Percentiles rank a stretch among this genome's conserved stretches.
These are phyloP conservation scores for Lochmaea capreae DNA, from an alignment of 2,888 invertebrate species.

Conservation along the genomic window DNA sequence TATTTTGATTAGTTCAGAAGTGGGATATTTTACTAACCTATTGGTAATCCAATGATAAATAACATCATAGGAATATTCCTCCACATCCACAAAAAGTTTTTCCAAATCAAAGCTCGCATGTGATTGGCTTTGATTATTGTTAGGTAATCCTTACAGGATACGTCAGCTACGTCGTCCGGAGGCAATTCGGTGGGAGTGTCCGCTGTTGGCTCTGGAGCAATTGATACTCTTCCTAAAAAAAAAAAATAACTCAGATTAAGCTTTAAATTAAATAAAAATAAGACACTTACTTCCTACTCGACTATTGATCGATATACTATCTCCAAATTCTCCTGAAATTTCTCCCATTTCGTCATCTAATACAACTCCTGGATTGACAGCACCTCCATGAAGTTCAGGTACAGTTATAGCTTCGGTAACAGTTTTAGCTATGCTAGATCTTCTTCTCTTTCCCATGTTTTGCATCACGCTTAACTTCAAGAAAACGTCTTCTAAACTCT, in stretches of 20 bases:
- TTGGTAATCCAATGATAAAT: constrained; percentile 87
- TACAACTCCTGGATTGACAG: constrained; percentile 69
- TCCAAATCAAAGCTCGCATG: constrained; percentile 88
- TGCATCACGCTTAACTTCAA: constrained; percentile 83
- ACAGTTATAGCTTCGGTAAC: constrained; percentile 77
- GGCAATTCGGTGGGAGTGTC: constrained; percentile 68
- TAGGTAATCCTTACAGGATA: constrained; percentile 67
- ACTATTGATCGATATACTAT: constrained; percentile 84
- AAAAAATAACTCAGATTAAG: background rate
- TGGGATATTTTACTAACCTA: constrained; percentile 67
- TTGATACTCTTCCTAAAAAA: constrained; percentile 69
- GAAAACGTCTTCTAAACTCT: constrained; percentile 84
- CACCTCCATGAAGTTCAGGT: constrained; percentile 69
- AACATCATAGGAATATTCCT: constrained; percentile 85
- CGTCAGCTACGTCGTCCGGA: constrained; percentile 75
- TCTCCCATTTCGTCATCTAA: constrained; percentile 78
- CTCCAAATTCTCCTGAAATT: constrained; percentile 89
- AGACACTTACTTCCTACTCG: constrained; percentile 65
- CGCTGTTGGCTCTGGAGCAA: constrained; percentile 67
- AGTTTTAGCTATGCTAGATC: constrained; percentile 83
- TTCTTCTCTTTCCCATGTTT: constrained; percentile 82
- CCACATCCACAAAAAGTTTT: constrained; percentile 88
- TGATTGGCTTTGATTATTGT: constrained; percentile 77
- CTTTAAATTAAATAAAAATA: constrained; percentile 2
- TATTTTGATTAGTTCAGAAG: background rate